Percentiles rank a stretch among this genome's conserved stretches.
Conservation (phyloP, 2,113 vertebrate genomes). For the Amblyornis subalaris region DNA sequence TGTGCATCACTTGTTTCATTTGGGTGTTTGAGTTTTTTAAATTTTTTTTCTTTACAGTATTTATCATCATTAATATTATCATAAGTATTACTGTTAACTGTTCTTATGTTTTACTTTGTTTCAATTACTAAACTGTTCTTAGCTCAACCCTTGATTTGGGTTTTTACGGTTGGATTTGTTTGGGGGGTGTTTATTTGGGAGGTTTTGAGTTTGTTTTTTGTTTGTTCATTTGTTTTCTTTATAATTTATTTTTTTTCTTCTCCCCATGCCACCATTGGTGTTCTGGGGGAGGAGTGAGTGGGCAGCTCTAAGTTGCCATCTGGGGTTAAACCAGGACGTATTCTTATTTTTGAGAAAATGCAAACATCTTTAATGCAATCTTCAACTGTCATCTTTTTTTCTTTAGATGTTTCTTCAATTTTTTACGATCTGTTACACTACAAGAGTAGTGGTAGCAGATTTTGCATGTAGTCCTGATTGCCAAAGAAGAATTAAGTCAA, state of each 20-base stretch:
- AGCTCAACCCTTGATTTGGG: neutral
- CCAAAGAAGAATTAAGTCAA: neutral
- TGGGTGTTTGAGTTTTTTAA: neutral
- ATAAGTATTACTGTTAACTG: neutral
- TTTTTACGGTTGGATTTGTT: neutral
- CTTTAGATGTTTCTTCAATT: neutral
- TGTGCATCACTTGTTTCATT: neutral
- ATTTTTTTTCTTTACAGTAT: neutral
- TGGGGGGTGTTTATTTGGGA: neutral
- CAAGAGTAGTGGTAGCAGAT: neutral
- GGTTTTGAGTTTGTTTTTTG: neutral
- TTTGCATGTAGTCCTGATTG: neutral
- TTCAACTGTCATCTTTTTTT: neutral
- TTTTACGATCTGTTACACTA: fast-evolving
- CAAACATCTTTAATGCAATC: neutral
- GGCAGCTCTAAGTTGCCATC: neutral
- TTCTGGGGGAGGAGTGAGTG: neutral
- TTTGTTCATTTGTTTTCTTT: neutral
- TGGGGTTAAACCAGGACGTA: neutral
- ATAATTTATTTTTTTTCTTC: neutral
- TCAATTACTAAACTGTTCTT: neutral
- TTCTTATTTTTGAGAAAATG: neutral
- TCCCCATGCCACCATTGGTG: neutral
- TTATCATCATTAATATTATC: neutral
- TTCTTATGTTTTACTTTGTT: neutral